Conservation (phyloP, 2,113 vertebrate species). For the Anarrhichthys ocellatus region DNA sequence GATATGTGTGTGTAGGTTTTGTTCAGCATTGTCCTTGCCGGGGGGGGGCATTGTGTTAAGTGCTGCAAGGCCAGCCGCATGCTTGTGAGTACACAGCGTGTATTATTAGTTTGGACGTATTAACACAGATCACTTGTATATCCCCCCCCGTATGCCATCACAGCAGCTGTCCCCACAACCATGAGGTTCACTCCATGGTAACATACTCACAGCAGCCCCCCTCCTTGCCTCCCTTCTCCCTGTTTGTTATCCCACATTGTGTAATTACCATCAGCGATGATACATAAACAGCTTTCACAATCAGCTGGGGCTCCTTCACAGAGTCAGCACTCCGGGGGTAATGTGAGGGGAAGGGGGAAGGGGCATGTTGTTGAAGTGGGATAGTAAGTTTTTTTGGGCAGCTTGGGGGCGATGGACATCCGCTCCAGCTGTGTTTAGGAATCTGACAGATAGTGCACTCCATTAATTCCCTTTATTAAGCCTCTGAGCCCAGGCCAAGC, state of each 20-base stretch:
- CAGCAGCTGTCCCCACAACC: constrained; percentile 62
- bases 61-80: constrained; percentile 33
- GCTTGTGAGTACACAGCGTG: constrained; percentile 40
- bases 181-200: constrained; percentile 48
- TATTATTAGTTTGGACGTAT: constrained; percentile 63
- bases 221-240: constrained; percentile 34
- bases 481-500: constrained; percentile 82
- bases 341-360: constrained; percentile 56
- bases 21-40: constrained; percentile 34
- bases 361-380: constrained; percentile 72
- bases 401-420: constrained; percentile 83
- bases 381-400: constrained; percentile 77
- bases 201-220: constrained; percentile 44
- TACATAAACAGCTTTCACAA: constrained; percentile 85
- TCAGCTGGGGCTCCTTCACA: constrained; percentile 80
- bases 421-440: constrained; percentile 88
- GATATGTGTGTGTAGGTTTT: constrained; percentile 26
- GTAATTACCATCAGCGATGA: constrained; percentile 77
- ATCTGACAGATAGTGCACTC: constrained; percentile 87
- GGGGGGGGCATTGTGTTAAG: constrained; percentile 38
- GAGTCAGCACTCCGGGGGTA: constrained; percentile 76
- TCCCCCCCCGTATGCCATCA: constrained; percentile 33
- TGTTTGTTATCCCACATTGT: constrained; percentile 80
- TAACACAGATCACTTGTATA: constrained; percentile 59
- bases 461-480: constrained; percentile 88